A percentile compares a stretch with the other conserved stretches of the same genome.
phyloP scores from a whole-genome alignment of 2,797 vertebrate species.

The Acanthurus leucopareius region DNA sequence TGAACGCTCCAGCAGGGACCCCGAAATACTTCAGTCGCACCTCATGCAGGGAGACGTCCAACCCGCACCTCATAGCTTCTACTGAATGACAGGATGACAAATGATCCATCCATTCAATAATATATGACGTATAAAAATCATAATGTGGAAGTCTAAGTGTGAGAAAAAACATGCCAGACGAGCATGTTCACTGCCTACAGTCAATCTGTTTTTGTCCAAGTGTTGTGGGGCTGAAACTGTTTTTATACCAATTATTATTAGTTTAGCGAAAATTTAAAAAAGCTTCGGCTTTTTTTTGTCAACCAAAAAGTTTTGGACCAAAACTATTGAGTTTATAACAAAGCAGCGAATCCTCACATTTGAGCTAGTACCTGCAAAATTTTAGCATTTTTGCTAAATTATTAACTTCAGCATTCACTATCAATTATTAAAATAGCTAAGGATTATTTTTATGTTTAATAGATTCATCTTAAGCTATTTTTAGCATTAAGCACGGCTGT shows the following conservation, averaged over 20 bases:
- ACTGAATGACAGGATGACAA: too few species aligned
- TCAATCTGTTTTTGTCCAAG: neutral
- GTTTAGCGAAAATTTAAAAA: neutral
- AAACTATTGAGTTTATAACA: neutral
- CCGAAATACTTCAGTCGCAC: slow-evolving; percentile 60
- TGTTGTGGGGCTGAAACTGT: neutral
- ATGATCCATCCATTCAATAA: too few species aligned
- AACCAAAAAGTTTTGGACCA: neutral
- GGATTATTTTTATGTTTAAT: too few species aligned
- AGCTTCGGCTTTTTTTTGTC: neutral
- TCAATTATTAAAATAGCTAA: neutral
- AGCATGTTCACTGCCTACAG: neutral
- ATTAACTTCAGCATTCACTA: too few species aligned
- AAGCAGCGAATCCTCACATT: neutral
- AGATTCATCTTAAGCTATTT: too few species aligned
- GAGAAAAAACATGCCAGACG: too few species aligned
- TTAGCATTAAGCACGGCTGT: too few species aligned
- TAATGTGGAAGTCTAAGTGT: too few species aligned
- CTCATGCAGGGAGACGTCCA: slow-evolving; percentile 12
- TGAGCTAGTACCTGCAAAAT: neutral
- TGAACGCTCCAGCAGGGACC: slow-evolving; percentile 55
- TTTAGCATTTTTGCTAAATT: too few species aligned
- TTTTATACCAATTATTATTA: neutral
- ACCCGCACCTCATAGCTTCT: neutral
- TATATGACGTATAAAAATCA: too few species aligned